Percentiles rank a stretch among this genome's conserved stretches.
phyloP scores from a whole-genome alignment of 2,888 invertebrate genomes.

The Azorinus chamasolen region DNA sequence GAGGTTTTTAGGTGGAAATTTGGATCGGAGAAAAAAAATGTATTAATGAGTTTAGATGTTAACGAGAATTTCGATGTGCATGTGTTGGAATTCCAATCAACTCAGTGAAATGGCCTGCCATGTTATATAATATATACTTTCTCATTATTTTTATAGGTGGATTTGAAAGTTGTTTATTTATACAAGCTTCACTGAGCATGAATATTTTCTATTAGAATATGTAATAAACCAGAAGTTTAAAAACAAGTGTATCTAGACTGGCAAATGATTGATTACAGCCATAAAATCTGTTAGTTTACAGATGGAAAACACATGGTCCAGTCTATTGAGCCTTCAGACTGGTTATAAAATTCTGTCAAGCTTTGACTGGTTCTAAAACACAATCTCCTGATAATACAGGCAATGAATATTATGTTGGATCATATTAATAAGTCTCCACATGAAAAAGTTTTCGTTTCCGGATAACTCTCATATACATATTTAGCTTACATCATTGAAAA shows the following conservation, averaged over 20 bases:
- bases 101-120: conserved; percentile 34
- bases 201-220: conserved; percentile 64
- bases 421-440: too few relatives aligned
- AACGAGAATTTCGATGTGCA: conserved; percentile 31
- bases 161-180: conserved; percentile 58
- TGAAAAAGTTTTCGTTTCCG: too few relatives aligned
- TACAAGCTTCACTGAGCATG: conserved; percentile 58
- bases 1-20: too few relatives aligned
- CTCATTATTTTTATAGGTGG: conserved; percentile 44
- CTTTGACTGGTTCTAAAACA: conserved; percentile 38
- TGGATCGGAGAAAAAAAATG: too few relatives aligned
- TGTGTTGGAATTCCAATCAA: conserved; percentile 46
- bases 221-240: conserved; percentile 27
- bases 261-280: conserved; percentile 40
- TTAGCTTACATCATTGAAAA: too few relatives aligned
- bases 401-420: conserved; percentile 3
- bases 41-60: background rate
- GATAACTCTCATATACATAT: too few relatives aligned
- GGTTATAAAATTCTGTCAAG: conserved; percentile 33
- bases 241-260: conserved; percentile 30
- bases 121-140: conserved; percentile 45
- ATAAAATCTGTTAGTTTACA: conserved; percentile 40
- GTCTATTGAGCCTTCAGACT: conserved; percentile 37
- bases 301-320: conserved; percentile 46
- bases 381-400: conserved; percentile 17